Conservation (phyloP, 35 echinoderm and acorn worm genomes). For the Chiridota heheva region DNA sequence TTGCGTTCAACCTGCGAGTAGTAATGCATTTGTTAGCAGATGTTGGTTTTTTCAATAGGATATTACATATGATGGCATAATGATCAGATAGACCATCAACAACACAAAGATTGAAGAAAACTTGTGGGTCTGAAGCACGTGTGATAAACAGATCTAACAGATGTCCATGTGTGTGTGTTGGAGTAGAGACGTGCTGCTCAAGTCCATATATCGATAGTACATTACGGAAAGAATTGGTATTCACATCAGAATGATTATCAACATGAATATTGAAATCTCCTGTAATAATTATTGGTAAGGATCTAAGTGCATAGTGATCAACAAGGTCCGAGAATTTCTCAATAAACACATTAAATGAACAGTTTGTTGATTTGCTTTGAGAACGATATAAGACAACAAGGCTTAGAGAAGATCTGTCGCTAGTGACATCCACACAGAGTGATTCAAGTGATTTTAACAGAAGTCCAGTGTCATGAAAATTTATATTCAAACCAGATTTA, state of each 20-base stretch:
- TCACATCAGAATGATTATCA: constrained; percentile 1
- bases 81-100: constrained; percentile 47
- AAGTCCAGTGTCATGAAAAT: background rate
- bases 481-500: constrained; percentile 11
- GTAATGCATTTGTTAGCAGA: no score
- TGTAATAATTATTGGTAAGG: constrained; percentile 21
- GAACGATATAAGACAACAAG: constrained; percentile 37
- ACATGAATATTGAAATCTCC: constrained; percentile 62
- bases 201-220: background rate
- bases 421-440: background rate
- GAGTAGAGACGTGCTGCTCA: constrained; percentile 29
- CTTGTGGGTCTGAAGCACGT: background rate
- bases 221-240: background rate
- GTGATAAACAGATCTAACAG: constrained; percentile 38
- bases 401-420: background rate
- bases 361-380: constrained; percentile 36
- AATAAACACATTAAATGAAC: constrained; percentile 9
- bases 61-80: constrained; percentile 3
- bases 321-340: constrained; percentile 24
- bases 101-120: constrained; percentile 7
- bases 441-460: constrained; percentile 18
- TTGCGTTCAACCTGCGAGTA: no score
- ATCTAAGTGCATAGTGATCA: background rate
- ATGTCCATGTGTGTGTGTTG: constrained; percentile 44
- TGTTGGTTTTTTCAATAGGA: constrained; percentile 5